Conservation (phyloP, 2,113 vertebrate species). For the Rhinolophus sinicus region DNA sequence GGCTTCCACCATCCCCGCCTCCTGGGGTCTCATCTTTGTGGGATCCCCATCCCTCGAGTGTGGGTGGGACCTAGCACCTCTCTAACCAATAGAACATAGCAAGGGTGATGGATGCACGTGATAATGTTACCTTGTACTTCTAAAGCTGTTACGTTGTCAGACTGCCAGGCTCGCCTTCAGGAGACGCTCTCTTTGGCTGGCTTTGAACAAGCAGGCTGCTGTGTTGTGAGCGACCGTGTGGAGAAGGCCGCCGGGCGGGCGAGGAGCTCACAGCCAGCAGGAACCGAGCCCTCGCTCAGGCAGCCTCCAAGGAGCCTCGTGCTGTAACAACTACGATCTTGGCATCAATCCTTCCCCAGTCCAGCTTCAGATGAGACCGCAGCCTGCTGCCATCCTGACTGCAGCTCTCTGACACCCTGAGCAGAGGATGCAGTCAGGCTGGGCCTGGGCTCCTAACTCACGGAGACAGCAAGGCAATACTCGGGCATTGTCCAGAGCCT, state of each 20-base stretch:
- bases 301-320: neutral
- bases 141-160: neutral
- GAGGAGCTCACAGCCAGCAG: rapidly evolving
- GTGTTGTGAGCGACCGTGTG: rapidly evolving
- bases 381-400: rapidly evolving
- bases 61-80: neutral
- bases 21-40: neutral
- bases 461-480: neutral
- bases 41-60: no score
- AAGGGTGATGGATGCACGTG: neutral
- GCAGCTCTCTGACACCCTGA: no score
- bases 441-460: neutral
- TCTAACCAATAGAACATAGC: neutral
- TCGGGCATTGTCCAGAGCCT: no score
- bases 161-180: neutral
- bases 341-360: rapidly evolving
- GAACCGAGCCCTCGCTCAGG: rapidly evolving
- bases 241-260: neutral
- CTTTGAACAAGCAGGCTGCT: neutral
- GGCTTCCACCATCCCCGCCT: neutral
- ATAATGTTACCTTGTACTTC: neutral
- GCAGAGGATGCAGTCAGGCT: no score
- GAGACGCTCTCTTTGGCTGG: rapidly evolving
- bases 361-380: neutral
- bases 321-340: rapidly evolving